These are phyloP conservation scores for Drosophila suboccidentalis DNA, from an alignment of 2,888 invertebrate genomes.

Conservation along the genomic window DNA sequence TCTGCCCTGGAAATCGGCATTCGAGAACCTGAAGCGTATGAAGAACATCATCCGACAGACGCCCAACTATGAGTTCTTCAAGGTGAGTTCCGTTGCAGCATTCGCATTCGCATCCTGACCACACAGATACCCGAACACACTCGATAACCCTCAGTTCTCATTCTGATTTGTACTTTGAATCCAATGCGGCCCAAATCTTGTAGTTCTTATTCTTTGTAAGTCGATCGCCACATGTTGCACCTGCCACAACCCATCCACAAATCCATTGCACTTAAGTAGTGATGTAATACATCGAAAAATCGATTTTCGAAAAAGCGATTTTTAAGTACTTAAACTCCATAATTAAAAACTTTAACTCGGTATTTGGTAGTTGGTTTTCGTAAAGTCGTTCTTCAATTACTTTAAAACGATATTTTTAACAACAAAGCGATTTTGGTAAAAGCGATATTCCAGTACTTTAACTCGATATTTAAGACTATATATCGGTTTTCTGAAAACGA, in stretches of 20 bases:
- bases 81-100: conserved; percentile 83
- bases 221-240: conserved; percentile 26
- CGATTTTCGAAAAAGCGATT: no score
- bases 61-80: conserved; percentile 88
- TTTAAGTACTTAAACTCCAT: no score
- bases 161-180: conserved; percentile 57
- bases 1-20: conserved; percentile 87
- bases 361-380: no score
- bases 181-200: conserved; percentile 30
- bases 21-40: conserved; percentile 88
- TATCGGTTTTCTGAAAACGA: no score
- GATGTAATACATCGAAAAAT: no score
- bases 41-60: conserved; percentile 88
- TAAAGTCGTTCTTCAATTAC: no score
- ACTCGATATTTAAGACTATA: no score
- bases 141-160: conserved; percentile 47
- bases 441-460: no score
- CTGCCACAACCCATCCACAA: conserved; percentile 1
- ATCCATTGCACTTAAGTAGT: background rate
- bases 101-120: background rate
- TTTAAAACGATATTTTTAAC: no score
- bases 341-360: no score
- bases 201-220: conserved; percentile 72
- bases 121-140: background rate
- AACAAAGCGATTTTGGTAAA: no score